Percentiles rank a stretch among this genome's conserved stretches.
Evolutionary conservation across 2,113 vertebrate species (phyloP).

Genomic region (Elephantulus edwardii): DNA sequence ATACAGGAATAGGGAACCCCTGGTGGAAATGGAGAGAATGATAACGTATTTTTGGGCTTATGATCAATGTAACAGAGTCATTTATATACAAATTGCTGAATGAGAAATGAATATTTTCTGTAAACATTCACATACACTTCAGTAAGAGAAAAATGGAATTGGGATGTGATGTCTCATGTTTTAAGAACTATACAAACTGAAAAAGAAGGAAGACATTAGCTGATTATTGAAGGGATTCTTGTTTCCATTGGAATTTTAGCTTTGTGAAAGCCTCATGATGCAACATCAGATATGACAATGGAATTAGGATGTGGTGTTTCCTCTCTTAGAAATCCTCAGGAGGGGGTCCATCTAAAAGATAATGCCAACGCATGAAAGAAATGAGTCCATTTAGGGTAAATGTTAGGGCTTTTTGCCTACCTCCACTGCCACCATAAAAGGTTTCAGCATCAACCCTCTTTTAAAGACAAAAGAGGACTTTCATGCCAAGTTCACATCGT

Average conservation of each 20-base stretch:
- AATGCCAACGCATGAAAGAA: accelerated
- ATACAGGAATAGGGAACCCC: too few relatives aligned
- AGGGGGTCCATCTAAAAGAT: background rate
- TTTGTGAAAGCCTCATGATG: background rate
- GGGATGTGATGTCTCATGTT: background rate
- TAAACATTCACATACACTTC: too few relatives aligned
- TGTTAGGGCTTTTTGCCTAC: background rate
- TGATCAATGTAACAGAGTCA: too few relatives aligned
- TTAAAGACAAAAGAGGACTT: background rate
- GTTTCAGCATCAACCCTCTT: background rate
- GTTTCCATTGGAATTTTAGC: background rate
- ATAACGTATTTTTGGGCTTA: too few relatives aligned
- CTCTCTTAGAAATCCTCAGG: background rate
- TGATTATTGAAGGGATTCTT: background rate
- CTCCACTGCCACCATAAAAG: too few relatives aligned
- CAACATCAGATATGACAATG: background rate
- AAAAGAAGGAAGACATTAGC: background rate
- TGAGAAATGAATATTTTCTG: too few relatives aligned
- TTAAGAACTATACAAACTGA: background rate
- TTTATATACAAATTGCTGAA: too few relatives aligned
- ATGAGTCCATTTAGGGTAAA: background rate
- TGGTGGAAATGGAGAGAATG: too few relatives aligned
- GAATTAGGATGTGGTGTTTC: accelerated
- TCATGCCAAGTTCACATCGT: background rate
- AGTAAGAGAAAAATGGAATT: background rate